These are phyloP conservation scores for Hippocampus abdominalis DNA, from an alignment of 2,113 vertebrate species.

Conservation along the genomic window DNA sequence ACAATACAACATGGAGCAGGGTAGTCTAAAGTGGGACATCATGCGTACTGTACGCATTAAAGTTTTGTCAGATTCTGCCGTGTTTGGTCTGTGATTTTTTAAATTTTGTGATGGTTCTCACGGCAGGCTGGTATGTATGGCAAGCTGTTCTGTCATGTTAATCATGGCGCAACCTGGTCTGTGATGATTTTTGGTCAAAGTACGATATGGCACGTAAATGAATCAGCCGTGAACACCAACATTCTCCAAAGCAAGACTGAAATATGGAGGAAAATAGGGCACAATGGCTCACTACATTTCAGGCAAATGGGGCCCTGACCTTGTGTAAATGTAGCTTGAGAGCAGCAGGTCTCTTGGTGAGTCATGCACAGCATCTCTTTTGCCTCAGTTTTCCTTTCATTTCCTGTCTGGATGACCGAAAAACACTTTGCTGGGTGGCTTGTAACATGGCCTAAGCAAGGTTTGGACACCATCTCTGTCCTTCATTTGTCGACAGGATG, in stretches of 20 bases:
- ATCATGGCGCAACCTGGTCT: too few relatives aligned
- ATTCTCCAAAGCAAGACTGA: not conserved
- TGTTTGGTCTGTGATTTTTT: too few relatives aligned
- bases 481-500: slow-evolving; percentile 59
- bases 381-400: slow-evolving; percentile 58
- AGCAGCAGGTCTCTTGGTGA: slow-evolving; percentile 47
- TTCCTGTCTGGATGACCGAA: slow-evolving; percentile 60
- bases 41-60: too few relatives aligned
- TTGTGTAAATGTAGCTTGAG: not conserved
- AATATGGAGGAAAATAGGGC: not conserved
- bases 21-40: too few relatives aligned
- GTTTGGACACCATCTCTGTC: slow-evolving; percentile 41
- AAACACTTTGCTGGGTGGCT: slow-evolving; percentile 41
- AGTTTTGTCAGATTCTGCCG: too few relatives aligned
- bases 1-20: too few relatives aligned
- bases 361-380: slow-evolving; percentile 51
- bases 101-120: too few relatives aligned
- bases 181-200: too few relatives aligned
- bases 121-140: too few relatives aligned
- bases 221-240: too few relatives aligned
- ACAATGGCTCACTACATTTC: not conserved
- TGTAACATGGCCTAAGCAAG: slow-evolving; percentile 34
- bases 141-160: too few relatives aligned
- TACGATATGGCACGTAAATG: too few relatives aligned
- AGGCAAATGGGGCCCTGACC: not conserved